phyloP scores from a whole-genome alignment of 2,888 invertebrate species.

The Thecocarcelia acutangulata region DNA sequence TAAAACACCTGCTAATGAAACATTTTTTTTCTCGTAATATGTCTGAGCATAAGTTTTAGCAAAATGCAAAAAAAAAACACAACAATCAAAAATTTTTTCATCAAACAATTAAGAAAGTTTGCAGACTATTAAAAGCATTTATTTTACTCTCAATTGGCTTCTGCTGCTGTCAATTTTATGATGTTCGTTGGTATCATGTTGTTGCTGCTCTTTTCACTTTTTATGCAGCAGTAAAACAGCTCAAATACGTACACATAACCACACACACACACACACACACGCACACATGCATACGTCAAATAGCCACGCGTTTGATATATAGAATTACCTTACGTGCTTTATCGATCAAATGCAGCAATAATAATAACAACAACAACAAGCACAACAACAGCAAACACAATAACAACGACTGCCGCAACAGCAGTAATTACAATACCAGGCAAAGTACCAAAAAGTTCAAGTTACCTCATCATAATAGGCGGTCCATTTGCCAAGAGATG shows the following conservation, averaged over 20 bases:
- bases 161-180: slow-evolving; percentile 49
- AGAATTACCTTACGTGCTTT: slow-evolving; percentile 56
- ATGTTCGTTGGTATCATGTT: slow-evolving; percentile 23
- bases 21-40: neutral
- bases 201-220: slow-evolving; percentile 1
- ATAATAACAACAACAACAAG: slow-evolving; percentile 19
- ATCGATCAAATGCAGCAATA: slow-evolving; percentile 34
- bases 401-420: neutral
- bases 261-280: no score
- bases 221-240: neutral
- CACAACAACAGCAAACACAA: neutral
- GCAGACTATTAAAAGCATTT: slow-evolving; percentile 27
- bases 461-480: slow-evolving; percentile 54
- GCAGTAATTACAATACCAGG: slow-evolving; percentile 33
- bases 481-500: slow-evolving; percentile 57
- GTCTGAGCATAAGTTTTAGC: neutral
- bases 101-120: neutral
- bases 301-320: slow-evolving; percentile 67
- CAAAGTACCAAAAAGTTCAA: slow-evolving; percentile 50
- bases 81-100: slow-evolving; percentile 1
- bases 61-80: neutral
- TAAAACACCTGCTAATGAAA: slow-evolving; percentile 57
- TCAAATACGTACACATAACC: slow-evolving; percentile 27
- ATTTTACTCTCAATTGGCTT: slow-evolving; percentile 31
- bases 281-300: no score